Percentiles rank a stretch among this genome's conserved stretches.
These are phyloP conservation scores for Leptatherina wallacei DNA, from an alignment of 2,797 vertebrate genomes.

Conservation along the genomic window DNA sequence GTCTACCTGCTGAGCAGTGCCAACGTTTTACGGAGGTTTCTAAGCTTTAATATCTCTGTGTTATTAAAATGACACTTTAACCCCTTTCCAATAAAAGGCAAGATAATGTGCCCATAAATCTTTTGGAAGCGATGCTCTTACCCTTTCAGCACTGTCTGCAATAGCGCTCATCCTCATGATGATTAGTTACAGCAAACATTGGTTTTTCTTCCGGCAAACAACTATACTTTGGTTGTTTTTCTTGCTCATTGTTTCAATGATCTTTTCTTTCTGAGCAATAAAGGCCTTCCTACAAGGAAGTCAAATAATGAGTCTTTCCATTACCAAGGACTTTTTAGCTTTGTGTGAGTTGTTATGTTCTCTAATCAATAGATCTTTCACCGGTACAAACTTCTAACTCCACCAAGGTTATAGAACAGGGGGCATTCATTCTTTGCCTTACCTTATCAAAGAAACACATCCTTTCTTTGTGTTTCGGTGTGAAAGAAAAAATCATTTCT, in stretches of 20 bases:
- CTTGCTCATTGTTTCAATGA: constrained; percentile 8
- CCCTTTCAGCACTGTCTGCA: constrained; percentile 39
- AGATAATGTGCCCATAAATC: constrained; percentile 69
- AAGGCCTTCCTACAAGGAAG: constrained; percentile 46
- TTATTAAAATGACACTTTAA: constrained; percentile 78
- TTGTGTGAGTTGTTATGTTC: constrained; percentile 52
- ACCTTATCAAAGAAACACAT: constrained; percentile 41
- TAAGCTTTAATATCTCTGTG: constrained; percentile 65
- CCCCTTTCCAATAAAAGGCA: constrained; percentile 71
- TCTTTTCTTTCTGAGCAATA: constrained; percentile 36
- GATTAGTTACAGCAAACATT: constrained; percentile 41
- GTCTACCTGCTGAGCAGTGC: constrained; percentile 36
- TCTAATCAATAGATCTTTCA: constrained; percentile 59
- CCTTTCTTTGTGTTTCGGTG: constrained; percentile 33
- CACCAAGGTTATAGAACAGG: constrained; percentile 54
- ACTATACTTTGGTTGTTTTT: constrained; percentile 14
- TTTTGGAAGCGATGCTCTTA: constrained; percentile 40
- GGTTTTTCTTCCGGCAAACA: constrained; percentile 47
- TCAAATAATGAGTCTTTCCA: constrained; percentile 41
- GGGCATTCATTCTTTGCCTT: constrained; percentile 37
- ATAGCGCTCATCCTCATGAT: constrained; percentile 33
- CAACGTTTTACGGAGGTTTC: constrained; percentile 54
- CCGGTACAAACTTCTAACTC: constrained; percentile 37
- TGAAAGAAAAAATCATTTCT: constrained; percentile 12
- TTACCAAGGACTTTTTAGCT: constrained; percentile 51